Percentiles rank a stretch among this genome's conserved stretches.
phyloP scores from a whole-genome alignment of 2,797 vertebrate species.

The Neoniphon sammara region DNA sequence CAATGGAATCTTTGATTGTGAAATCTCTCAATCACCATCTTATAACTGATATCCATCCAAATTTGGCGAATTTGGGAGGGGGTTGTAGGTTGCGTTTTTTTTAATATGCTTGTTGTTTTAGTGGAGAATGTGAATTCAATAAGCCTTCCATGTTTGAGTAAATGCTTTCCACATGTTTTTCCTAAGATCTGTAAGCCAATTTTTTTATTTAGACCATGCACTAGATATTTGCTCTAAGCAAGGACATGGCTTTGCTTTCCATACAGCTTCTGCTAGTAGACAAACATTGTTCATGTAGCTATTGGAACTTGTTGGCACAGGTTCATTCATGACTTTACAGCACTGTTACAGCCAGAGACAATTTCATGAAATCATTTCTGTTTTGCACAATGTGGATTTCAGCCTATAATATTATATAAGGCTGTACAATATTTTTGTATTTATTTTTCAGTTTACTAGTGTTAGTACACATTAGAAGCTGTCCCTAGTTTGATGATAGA shows the following conservation, averaged over 20 bases:
- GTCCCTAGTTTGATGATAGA: background rate
- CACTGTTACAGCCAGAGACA: constrained; percentile 72
- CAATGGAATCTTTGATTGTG: constrained; percentile 47
- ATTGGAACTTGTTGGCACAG: background rate
- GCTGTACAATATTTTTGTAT: constrained; percentile 40
- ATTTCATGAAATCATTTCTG: constrained; percentile 68
- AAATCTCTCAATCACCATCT: constrained; percentile 43
- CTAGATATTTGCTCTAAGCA: constrained; percentile 51
- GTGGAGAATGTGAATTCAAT: constrained; percentile 31
- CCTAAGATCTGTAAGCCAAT: constrained; percentile 37
- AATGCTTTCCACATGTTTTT: constrained; percentile 47
- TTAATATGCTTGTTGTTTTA: constrained; percentile 29
- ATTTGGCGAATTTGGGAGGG: constrained; percentile 23
- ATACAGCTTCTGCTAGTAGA: constrained; percentile 67
- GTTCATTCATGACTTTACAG: constrained; percentile 14
- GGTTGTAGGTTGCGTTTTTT: constrained; percentile 33
- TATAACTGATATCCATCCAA: constrained; percentile 17
- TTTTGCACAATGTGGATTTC: constrained; percentile 40
- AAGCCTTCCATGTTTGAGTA: constrained; percentile 27
- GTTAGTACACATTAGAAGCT: background rate
- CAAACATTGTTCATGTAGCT: constrained; percentile 38
- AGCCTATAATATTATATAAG: constrained; percentile 23
- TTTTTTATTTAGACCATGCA: constrained; percentile 47
- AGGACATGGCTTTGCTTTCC: constrained; percentile 68
- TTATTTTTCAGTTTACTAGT: constrained; percentile 20